phyloP scores from a whole-genome alignment of 1,140 invertebrate genomes.

The Meloidogyne exigua region DNA sequence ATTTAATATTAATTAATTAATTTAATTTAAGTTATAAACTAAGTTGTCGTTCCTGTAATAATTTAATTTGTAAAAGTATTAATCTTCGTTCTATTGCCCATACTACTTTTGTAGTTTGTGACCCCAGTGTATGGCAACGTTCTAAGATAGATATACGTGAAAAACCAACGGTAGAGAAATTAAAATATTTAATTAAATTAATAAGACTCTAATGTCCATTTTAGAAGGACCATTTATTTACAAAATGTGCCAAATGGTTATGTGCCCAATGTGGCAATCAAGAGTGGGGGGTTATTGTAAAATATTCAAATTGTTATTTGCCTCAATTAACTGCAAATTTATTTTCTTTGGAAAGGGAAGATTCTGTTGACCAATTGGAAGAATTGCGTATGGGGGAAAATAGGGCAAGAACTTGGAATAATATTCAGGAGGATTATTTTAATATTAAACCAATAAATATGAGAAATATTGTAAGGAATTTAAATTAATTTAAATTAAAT shows the following conservation, averaged over 20 bases:
- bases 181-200: too few species aligned
- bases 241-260: conserved; percentile 38
- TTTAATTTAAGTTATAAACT: conserved; percentile 21
- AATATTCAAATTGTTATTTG: conserved; percentile 40
- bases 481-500: too few species aligned
- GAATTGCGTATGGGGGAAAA: not conserved
- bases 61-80: conserved; percentile 34
- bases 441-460: conserved; percentile 33
- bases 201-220: conserved; percentile 1
- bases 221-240: conserved; percentile 32
- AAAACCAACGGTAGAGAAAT: conserved; percentile 20
- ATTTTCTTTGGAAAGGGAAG: conserved; percentile 28
- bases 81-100: conserved; percentile 28
- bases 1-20: conserved; percentile 24
- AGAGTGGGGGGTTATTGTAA: conserved; percentile 34
- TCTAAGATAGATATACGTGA: conserved; percentile 13
- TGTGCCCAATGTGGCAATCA: conserved; percentile 24
- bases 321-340: conserved; percentile 18
- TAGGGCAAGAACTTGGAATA: conserved; percentile 17
- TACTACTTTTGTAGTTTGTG: conserved; percentile 36
- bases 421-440: conserved; percentile 31
- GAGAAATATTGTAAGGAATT: conserved; percentile 29
- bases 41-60: conserved; percentile 22
- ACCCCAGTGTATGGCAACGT: conserved; percentile 30
- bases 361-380: conserved; percentile 3